phyloP scores from a whole-genome alignment of 2,888 invertebrate genomes.

The Dioctria rufipes region DNA sequence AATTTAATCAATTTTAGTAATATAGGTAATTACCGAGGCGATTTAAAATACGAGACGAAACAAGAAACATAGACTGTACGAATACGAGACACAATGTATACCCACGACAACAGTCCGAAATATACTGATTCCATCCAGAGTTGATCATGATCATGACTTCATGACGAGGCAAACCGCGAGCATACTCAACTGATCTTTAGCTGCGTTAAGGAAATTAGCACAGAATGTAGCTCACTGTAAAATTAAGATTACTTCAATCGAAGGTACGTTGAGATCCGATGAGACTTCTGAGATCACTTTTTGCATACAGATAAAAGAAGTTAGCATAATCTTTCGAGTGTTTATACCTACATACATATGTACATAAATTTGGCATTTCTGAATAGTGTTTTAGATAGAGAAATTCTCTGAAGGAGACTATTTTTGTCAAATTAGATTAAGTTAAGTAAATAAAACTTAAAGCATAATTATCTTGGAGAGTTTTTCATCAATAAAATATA shows the following conservation, averaged over 20 bases:
- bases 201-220: not conserved
- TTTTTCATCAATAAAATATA: too few species aligned
- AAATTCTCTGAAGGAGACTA: too few species aligned
- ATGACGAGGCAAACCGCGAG: not conserved
- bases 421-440: too few species aligned
- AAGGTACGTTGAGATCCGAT: too few species aligned
- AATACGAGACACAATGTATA: not conserved
- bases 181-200: not conserved
- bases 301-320: not conserved
- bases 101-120: not conserved
- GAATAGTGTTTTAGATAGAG: not conserved
- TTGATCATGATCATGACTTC: constrained; percentile 1
- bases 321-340: too few species aligned
- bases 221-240: constrained; percentile 2
- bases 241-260: not conserved
- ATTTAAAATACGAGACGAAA: not conserved
- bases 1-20: not conserved
- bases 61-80: not conserved
- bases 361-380: not conserved
- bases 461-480: too few species aligned
- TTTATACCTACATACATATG: not conserved
- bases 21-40: not conserved
- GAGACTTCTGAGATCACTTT: not conserved
- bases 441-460: too few species aligned
- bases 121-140: not conserved